These are phyloP conservation scores for Scolopax rusticola DNA, from an alignment of 2,797 vertebrate genomes.

Conservation along the genomic window DNA sequence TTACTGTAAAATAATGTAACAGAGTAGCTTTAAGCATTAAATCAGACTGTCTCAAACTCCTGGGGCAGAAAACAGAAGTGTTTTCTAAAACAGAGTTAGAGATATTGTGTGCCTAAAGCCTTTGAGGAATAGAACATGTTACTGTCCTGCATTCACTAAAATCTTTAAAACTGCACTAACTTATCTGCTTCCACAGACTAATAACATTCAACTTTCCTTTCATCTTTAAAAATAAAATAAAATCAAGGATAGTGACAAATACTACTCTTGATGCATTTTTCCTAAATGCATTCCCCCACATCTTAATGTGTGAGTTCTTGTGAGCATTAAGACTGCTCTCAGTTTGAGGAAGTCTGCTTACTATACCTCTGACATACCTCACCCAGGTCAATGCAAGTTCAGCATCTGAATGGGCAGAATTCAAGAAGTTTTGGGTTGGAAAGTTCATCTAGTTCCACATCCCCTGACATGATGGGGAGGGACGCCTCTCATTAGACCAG, in stretches of 20 bases:
- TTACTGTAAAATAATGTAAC: background rate
- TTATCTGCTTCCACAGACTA: background rate
- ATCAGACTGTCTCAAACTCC: background rate
- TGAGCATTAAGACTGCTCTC: background rate
- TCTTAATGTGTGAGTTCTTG: background rate
- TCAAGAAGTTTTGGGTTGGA: background rate
- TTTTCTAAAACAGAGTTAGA: background rate
- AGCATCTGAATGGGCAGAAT: background rate
- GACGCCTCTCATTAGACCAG: background rate
- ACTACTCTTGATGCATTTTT: background rate
- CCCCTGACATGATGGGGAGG: background rate
- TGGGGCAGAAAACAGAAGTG: background rate
- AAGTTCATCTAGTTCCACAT: background rate
- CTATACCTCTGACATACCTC: background rate
- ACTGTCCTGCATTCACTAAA: background rate
- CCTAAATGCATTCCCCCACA: background rate
- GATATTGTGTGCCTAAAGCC: background rate
- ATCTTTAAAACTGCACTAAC: background rate
- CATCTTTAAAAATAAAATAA: background rate
- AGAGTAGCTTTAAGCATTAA: background rate
- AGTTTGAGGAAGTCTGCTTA: background rate
- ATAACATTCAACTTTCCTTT: background rate
- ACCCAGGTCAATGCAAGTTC: background rate
- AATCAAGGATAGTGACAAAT: background rate
- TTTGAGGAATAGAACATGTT: background rate